Percentiles rank a stretch among this genome's conserved stretches.
Evolutionary conservation across 2,797 vertebrate species (phyloP).

Genomic region (Eremophila alpestris): DNA sequence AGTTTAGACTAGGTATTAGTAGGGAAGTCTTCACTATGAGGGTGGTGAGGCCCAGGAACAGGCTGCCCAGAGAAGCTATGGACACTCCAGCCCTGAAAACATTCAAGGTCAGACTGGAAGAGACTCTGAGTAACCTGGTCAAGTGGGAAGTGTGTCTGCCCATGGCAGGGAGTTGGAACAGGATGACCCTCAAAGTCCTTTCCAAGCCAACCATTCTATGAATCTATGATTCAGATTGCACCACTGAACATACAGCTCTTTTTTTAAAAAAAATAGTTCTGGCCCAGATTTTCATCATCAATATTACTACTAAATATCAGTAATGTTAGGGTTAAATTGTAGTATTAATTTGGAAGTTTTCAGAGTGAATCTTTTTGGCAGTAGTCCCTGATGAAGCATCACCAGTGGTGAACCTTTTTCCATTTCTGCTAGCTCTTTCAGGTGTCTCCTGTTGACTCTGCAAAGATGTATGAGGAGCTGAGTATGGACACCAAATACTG

Average conservation of each 20-base stretch:
- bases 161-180: neutral
- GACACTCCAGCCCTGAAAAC: neutral
- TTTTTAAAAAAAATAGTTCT: rapidly evolving
- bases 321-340: neutral
- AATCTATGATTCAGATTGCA: neutral
- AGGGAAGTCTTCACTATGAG: neutral
- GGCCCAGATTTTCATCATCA: neutral
- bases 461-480: neutral
- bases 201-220: neutral
- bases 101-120: neutral
- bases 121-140: neutral
- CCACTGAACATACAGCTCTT: neutral
- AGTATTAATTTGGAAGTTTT: neutral
- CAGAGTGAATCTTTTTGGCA: neutral
- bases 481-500: neutral
- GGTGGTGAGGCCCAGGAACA: neutral
- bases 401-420: neutral
- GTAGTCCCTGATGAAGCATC: neutral
- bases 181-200: neutral
- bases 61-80: neutral
- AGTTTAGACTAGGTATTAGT: neutral
- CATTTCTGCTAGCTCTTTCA: neutral
- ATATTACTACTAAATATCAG: neutral
- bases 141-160: neutral
- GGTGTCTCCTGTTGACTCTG: neutral